A percentile compares a stretch with the other conserved stretches of the same genome.
Conservation (phyloP, 1,140 invertebrate species). For the Eciton burchellii region DNA sequence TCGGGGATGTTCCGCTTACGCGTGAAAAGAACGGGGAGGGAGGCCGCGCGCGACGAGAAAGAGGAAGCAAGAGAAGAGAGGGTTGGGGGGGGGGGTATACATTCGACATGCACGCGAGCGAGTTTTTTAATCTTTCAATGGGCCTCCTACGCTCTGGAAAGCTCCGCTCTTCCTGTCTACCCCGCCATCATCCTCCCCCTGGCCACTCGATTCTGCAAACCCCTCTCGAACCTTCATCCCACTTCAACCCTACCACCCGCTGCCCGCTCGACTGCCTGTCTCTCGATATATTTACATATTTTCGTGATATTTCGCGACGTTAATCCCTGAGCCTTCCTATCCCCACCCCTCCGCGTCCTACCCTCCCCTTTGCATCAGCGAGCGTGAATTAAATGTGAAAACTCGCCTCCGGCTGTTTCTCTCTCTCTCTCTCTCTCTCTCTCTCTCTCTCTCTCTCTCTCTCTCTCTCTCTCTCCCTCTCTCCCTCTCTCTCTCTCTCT, state of each 20-base stretch:
- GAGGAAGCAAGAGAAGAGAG: slow-evolving; percentile 59
- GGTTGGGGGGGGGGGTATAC: too few relatives aligned
- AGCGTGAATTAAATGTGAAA: slow-evolving; percentile 80
- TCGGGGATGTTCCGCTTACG: slow-evolving; percentile 65
- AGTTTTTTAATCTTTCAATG: slow-evolving; percentile 78
- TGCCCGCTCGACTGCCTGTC: slow-evolving; percentile 72
- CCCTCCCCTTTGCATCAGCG: slow-evolving; percentile 61
- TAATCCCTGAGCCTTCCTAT: slow-evolving; percentile 76
- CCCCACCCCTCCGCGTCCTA: slow-evolving; percentile 9
- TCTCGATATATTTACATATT: slow-evolving; percentile 82
- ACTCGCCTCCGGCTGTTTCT: slow-evolving; percentile 69
- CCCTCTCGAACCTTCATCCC: slow-evolving; percentile 74
- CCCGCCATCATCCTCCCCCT: slow-evolving; percentile 20
- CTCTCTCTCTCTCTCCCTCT: slow-evolving; percentile 52
- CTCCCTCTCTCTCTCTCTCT: slow-evolving; percentile 5
- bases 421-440: slow-evolving; percentile 11
- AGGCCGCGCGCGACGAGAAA: slow-evolving; percentile 12
- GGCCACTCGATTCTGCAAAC: slow-evolving; percentile 59
- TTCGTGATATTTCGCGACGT: slow-evolving; percentile 78
- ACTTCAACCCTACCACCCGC: slow-evolving; percentile 67
- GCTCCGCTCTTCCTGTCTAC: slow-evolving; percentile 24
- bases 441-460: slow-evolving; percentile 37
- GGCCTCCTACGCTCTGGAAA: slow-evolving; percentile 70
- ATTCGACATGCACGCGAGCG: slow-evolving; percentile 73
- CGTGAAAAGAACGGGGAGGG: slow-evolving; percentile 31